Evolutionary conservation across 2,797 vertebrate species (phyloP).

Genomic region (Lagodon rhomboides): DNA sequence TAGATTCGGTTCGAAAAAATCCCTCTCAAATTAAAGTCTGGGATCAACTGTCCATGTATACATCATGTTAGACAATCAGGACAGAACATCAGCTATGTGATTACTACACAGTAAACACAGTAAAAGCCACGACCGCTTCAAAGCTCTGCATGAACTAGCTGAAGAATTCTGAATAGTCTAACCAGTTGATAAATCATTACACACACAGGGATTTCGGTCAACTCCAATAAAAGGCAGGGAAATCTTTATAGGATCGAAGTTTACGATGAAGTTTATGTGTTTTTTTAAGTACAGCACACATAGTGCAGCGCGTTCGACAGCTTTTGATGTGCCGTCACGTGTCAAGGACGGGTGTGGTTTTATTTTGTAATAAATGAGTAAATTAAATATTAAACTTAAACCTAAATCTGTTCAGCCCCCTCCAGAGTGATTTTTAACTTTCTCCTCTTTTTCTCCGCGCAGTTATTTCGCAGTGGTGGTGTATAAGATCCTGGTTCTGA

Average conservation of each 20-base stretch:
- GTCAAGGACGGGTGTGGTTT: neutral
- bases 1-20: neutral
- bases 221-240: neutral
- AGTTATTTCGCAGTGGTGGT: conserved; percentile 92
- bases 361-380: neutral
- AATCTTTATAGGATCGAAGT: conserved; percentile 4
- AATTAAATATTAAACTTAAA: neutral
- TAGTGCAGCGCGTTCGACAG: neutral
- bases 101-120: neutral
- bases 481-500: conserved; percentile 89
- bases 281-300: neutral
- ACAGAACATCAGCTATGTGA: neutral
- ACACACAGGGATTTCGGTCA: conserved; percentile 1
- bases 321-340: neutral
- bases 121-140: neutral
- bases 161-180: neutral
- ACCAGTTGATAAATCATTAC: conserved; percentile 55
- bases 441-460: conserved; percentile 27
- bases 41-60: neutral
- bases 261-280: conserved; percentile 6
- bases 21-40: neutral
- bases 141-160: neutral
- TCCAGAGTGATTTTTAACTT: neutral
- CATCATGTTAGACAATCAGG: neutral
- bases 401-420: neutral